Evolutionary conservation across 2,113 vertebrate species (phyloP).

Genomic region (Pantherophis guttatus): DNA sequence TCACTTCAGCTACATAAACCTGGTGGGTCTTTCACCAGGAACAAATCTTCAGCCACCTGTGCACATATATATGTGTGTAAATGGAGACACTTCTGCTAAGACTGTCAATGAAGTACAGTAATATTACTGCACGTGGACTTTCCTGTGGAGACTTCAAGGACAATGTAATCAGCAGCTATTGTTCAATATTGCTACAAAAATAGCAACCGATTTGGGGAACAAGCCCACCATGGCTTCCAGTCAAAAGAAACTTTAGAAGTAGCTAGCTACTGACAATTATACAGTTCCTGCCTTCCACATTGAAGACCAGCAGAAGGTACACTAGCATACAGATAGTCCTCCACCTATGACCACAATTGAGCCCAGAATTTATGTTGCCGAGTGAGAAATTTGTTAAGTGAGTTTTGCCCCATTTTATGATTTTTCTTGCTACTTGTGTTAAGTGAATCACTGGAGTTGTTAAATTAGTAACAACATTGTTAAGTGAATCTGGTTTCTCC

Average conservation of each 20-base stretch:
- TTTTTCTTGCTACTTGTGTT: not conserved
- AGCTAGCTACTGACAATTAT: not conserved
- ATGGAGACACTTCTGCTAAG: not conserved
- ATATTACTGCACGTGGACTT: not conserved
- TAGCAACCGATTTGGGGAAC: not conserved
- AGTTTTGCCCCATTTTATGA: not conserved
- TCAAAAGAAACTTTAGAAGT: not conserved
- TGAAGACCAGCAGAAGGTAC: not conserved
- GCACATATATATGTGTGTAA: not conserved
- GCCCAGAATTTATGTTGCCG: no score
- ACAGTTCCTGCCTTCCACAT: not conserved
- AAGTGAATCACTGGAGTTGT: not conserved
- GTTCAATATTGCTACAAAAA: not conserved
- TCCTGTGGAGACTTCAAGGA: not conserved
- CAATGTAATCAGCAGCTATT: not conserved
- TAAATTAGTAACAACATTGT: not conserved
- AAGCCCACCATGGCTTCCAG: not conserved
- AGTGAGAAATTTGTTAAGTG: no score
- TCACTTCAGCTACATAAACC: not conserved
- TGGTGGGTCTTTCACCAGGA: not conserved
- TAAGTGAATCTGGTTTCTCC: not conserved
- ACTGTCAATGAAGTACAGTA: not conserved
- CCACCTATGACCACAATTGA: not conserved
- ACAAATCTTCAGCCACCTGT: not conserved
- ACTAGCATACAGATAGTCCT: not conserved